Evolutionary conservation across 64 coral and sea anemone genomes (phyloP).

Genomic region (Astreopora myriophthalma): DNA sequence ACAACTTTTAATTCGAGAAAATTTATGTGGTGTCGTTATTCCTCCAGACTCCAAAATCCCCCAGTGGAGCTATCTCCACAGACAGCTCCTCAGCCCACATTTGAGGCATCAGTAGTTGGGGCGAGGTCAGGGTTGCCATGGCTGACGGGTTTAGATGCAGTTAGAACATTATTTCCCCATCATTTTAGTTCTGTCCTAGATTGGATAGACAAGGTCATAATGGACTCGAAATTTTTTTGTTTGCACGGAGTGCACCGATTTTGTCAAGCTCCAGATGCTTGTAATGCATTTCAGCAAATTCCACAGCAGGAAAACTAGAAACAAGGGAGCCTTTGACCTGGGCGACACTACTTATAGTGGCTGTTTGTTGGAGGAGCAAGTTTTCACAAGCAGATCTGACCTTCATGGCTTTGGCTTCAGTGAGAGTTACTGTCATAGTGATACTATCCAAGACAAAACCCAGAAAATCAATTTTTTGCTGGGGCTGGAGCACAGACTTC

Average conservation of each 20-base stretch:
- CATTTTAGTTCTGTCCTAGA: conserved; percentile 26
- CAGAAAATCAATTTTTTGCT: too few species aligned
- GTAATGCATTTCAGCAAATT: conserved; percentile 20
- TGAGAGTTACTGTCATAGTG: conserved; percentile 4
- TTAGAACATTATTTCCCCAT: neutral
- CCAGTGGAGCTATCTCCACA: neutral
- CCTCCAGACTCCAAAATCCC: conserved; percentile 11
- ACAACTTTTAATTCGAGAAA: conserved; percentile 50
- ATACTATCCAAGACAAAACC: neutral
- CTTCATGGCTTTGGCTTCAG: neutral
- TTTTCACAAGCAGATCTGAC: conserved; percentile 14
- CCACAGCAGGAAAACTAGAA: conserved; percentile 20
- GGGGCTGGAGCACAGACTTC: too few species aligned
- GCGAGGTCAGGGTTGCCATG: conserved; percentile 31
- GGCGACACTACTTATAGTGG: too few species aligned
- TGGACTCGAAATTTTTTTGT: neutral
- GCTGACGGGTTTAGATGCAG: neutral
- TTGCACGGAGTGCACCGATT: neutral
- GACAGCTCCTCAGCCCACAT: conserved; percentile 28
- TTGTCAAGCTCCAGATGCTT: too few species aligned
- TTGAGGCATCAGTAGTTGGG: conserved; percentile 17
- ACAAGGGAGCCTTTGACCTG: too few species aligned
- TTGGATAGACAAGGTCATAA: too few species aligned
- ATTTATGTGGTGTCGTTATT: conserved; percentile 2
- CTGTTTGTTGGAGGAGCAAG: neutral